These are phyloP conservation scores for Onychomys torridus DNA, from an alignment of 2,797 vertebrate species.

Conservation along the genomic window DNA sequence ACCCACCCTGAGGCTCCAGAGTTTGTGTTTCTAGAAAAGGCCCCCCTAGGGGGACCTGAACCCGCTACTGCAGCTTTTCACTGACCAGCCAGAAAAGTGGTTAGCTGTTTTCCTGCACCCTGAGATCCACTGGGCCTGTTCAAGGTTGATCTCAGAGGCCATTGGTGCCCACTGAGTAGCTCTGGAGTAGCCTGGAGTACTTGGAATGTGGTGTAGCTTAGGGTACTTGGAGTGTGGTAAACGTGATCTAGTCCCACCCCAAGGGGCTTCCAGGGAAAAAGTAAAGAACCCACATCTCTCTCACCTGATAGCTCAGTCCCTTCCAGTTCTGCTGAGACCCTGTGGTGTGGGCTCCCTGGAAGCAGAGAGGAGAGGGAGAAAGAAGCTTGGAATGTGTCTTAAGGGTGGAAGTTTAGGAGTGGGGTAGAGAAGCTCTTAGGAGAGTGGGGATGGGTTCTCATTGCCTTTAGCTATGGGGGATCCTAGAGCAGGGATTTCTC, in stretches of 20 bases:
- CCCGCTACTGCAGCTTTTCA: neutral
- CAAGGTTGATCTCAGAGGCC: neutral
- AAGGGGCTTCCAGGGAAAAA: neutral
- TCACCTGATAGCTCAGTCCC: neutral
- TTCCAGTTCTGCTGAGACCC: neutral
- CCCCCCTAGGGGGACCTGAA: neutral
- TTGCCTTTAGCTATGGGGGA: neutral
- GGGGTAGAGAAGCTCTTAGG: neutral
- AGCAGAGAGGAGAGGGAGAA: neutral
- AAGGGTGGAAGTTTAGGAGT: no score
- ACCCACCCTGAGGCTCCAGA: neutral
- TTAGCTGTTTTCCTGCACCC: neutral
- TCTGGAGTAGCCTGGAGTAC: neutral
- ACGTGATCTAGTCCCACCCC: no score
- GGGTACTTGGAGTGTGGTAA: neutral
- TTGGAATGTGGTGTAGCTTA: neutral
- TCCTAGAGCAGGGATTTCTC: neutral
- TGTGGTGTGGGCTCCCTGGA: neutral
- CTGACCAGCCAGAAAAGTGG: neutral
- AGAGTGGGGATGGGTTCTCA: no score
- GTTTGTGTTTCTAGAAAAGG: no score
- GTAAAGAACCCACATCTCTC: neutral
- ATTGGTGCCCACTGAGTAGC: neutral
- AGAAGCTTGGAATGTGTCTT: no score
- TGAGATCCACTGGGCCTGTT: accelerated